Evolutionary conservation across 1,140 invertebrate genomes (phyloP).

Genomic region (Bacillus rossius): DNA sequence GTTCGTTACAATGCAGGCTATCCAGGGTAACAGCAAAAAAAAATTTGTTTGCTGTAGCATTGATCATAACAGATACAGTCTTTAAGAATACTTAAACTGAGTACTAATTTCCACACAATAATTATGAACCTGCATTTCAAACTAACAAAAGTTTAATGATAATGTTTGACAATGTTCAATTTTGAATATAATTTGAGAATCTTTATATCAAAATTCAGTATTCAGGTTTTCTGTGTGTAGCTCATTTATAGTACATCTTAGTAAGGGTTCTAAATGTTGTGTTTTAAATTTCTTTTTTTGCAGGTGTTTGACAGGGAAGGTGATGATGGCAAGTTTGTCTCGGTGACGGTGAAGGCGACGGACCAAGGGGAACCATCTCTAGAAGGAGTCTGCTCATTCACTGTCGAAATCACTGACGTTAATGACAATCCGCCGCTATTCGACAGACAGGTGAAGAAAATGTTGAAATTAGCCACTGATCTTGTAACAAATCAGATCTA

Average conservation of each 20-base stretch:
- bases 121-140: no score
- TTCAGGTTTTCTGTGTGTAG: no score
- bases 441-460: slow-evolving; percentile 74
- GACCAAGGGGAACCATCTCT: slow-evolving; percentile 93
- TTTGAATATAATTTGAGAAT: no score
- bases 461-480: neutral
- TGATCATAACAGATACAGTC: neutral
- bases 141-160: no score
- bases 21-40: no score
- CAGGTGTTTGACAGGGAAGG: slow-evolving; percentile 91
- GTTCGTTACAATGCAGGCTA: slow-evolving; percentile 31
- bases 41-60: no score
- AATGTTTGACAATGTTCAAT: no score
- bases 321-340: slow-evolving; percentile 93
- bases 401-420: slow-evolving; percentile 92
- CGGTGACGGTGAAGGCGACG: slow-evolving; percentile 91
- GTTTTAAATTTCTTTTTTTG: slow-evolving; percentile 18
- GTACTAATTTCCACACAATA: no score
- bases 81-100: no score
- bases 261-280: no score
- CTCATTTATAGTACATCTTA: no score
- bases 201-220: no score
- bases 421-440: slow-evolving; percentile 93
- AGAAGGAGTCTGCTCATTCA: slow-evolving; percentile 93
- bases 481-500: neutral